Base-by-base conservation (phyloP, 2,113 vertebrate genomes). In the Sterrhoptilus dennistouni region DNA sequence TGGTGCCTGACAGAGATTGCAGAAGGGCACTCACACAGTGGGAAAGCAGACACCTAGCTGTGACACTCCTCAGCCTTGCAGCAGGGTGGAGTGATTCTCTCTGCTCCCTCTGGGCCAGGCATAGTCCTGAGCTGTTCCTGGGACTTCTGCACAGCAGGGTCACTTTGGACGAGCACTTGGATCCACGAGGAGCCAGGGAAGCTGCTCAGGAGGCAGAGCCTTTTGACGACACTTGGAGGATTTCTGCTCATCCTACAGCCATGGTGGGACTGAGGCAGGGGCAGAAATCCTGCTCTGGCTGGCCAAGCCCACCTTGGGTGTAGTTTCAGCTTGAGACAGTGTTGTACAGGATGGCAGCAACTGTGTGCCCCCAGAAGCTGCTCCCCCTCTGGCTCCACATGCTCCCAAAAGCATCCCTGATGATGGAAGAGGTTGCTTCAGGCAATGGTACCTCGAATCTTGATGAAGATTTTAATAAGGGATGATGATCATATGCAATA, bases 41-140 rank as follows among this genome's bases (percentile, higher is more conserved):
- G 71, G 66, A 80, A 71, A 31, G 66, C 66, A 80, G 64, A 71
- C 80, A 77, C 82, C 59, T 65, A 49, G 49, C 72, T 1, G 1
- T 65, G 72, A 65, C 59, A 53, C 68, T 72, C 35, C 44, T 69
- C 45, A 71, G 56, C 35, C 79, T 82, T 83, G 65, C 75, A 82
- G 82, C 61, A 27, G 45, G 40, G 27, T 24, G 27, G 42, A 44
- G 35, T 36, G 65, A 54, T 9, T 40, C 18, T 77, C 2, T 3
- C 36, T 44, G 29, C 14, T 24, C 40, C 18, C 6, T 33, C 7
- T 0, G 0, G 27, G 68, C 54, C 59, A 57, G 18, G 23, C 4
- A 4, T 6, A 54, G 40, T 11, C 72, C 76, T 80, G 54, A 12
- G 54, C 59, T 91, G 45, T 10, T 83, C 54, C 50, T 0, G 0